Percentiles rank a stretch among this genome's conserved stretches.
These are phyloP conservation scores for Vireo griseus DNA, from an alignment of 2,797 vertebrate species.

Conservation along the genomic window DNA sequence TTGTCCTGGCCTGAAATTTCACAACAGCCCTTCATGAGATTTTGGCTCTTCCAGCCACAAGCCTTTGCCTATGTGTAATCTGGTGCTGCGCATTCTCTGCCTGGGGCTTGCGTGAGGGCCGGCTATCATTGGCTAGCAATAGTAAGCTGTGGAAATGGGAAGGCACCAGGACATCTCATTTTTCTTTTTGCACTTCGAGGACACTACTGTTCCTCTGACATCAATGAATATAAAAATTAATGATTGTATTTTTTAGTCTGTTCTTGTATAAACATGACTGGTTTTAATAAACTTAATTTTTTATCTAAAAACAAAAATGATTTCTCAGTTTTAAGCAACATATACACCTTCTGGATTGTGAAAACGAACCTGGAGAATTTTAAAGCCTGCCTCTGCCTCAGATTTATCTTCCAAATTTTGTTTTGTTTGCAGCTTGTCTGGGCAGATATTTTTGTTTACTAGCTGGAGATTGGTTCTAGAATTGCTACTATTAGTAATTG, in stretches of 20 bases:
- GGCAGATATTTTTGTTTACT: background rate
- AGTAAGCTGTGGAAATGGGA: background rate
- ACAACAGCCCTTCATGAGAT: background rate
- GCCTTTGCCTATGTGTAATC: background rate
- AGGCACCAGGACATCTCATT: background rate
- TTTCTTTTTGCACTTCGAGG: background rate
- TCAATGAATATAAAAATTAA: background rate
- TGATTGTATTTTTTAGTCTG: background rate
- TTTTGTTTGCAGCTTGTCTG: background rate
- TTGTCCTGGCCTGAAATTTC: background rate
- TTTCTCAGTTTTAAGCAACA: background rate
- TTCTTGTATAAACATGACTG: background rate
- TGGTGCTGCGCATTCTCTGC: background rate
- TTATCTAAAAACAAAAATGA: background rate
- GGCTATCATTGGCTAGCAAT: background rate
- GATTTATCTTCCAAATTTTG: background rate
- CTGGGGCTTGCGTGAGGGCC: fast-evolving
- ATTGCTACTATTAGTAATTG: background rate
- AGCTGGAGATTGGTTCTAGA: background rate
- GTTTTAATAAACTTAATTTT: background rate
- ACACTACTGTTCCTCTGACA: background rate
- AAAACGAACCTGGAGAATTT: background rate
- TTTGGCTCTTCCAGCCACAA: background rate
- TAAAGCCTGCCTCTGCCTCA: background rate
- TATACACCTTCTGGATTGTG: background rate